These are phyloP conservation scores for Gnatocerus cornutus DNA, from an alignment of 2,888 invertebrate species.

Conservation along the genomic window DNA sequence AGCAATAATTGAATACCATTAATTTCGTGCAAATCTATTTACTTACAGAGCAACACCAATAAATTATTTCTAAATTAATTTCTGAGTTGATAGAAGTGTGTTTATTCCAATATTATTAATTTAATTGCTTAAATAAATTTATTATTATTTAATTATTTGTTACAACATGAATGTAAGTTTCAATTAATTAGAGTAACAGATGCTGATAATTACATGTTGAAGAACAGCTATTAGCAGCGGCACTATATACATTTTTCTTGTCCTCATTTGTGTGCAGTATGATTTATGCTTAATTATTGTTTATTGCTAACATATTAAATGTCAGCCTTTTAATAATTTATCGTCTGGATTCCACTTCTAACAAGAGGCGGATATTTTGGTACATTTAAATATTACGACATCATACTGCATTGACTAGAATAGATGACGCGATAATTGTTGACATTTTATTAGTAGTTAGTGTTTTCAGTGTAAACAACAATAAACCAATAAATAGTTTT, in stretches of 20 bases:
- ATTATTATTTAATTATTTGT: conserved; percentile 26
- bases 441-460: conserved; percentile 4
- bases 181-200: conserved; percentile 34
- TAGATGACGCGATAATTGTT: conserved; percentile 17
- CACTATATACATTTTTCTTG: conserved; percentile 29
- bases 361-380: conserved; percentile 17
- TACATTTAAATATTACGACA: conserved; percentile 21
- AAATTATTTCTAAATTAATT: conserved; percentile 12
- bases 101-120: conserved; percentile 11
- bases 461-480: neutral
- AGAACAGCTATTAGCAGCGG: conserved; percentile 26
- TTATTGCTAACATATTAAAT: conserved; percentile 37
- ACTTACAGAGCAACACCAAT: neutral
- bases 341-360: conserved; percentile 27
- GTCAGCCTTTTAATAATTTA: conserved; percentile 33
- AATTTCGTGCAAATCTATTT: conserved; percentile 9
- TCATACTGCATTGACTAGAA: conserved; percentile 7
- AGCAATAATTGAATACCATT: conserved; percentile 13
- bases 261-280: conserved; percentile 25
- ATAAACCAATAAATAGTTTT: too few relatives aligned
- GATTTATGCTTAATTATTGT: conserved; percentile 37
- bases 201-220: conserved; percentile 26
- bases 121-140: conserved; percentile 30
- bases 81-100: conserved; percentile 7
- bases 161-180: conserved; percentile 21